A percentile compares a stretch with the other conserved stretches of the same genome.
Conservation (phyloP, 2,888 invertebrate species). For the Diaprepes abbreviatus region DNA sequence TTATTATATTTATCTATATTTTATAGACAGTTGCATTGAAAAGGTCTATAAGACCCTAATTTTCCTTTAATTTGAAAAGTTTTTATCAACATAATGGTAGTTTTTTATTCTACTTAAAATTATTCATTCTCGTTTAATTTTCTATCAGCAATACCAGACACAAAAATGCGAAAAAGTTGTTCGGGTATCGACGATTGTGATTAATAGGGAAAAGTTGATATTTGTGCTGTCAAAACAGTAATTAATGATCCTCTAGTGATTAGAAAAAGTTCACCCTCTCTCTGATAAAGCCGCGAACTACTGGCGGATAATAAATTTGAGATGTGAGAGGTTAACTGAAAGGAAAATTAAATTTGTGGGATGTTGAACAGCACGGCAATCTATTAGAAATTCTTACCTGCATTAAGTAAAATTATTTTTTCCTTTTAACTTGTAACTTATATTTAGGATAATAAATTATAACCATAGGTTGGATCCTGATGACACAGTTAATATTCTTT, state of each 20-base stretch:
- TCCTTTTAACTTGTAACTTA: too few relatives aligned
- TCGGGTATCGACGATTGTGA: conserved; percentile 35
- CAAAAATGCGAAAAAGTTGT: conserved; percentile 27
- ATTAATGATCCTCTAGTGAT: conserved; percentile 38
- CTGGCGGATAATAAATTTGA: conserved; percentile 41
- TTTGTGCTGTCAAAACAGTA: conserved; percentile 35
- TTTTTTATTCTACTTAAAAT: neutral
- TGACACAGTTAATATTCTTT: too few relatives aligned
- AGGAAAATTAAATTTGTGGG: conserved; percentile 22
- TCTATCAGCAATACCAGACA: conserved; percentile 13
- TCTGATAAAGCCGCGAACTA: conserved; percentile 37
- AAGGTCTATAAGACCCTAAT: too few relatives aligned
- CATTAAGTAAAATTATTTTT: neutral
- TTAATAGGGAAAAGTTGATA: conserved; percentile 43
- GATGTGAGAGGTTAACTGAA: conserved; percentile 35
- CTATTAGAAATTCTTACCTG: conserved; percentile 2
- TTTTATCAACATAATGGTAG: too few relatives aligned
- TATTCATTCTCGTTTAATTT: conserved; percentile 3
- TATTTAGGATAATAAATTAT: too few relatives aligned
- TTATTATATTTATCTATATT: too few relatives aligned
- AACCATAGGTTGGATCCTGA: too few relatives aligned
- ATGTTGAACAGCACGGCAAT: conserved; percentile 7
- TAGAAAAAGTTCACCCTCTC: conserved; percentile 32
- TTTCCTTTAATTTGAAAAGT: too few relatives aligned
- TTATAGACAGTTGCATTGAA: too few relatives aligned